Percentiles rank a stretch among this genome's conserved stretches.
Conservation (phyloP, 1,140 invertebrate species). For the Atta colombica region DNA sequence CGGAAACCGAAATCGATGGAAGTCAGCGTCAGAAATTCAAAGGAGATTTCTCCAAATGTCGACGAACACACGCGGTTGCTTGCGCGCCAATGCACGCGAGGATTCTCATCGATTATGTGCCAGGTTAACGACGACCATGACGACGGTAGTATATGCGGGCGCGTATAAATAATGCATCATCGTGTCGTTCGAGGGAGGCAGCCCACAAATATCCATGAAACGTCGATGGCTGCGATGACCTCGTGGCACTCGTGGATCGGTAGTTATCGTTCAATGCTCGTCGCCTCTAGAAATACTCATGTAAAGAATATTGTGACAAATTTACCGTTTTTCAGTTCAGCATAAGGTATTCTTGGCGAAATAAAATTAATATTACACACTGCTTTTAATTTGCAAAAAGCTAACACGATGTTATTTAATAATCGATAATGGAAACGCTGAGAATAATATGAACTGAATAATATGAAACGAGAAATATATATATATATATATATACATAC, state of each 20-base stretch:
- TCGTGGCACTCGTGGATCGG: conserved; percentile 67
- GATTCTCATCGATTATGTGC: conserved; percentile 71
- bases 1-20: conserved; percentile 28
- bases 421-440: not conserved
- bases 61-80: conserved; percentile 39
- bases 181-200: conserved; percentile 63
- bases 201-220: conserved; percentile 78
- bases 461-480: not conserved
- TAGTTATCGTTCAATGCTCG: conserved; percentile 53
- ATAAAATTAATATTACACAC: not conserved
- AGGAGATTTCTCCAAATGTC: conserved; percentile 60
- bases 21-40: conserved; percentile 65
- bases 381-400: not conserved
- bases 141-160: conserved; percentile 61
- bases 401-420: not conserved
- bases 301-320: not conserved
- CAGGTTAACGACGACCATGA: conserved; percentile 59
- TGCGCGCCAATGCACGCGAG: conserved; percentile 46
- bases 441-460: not conserved
- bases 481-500: too few relatives aligned
- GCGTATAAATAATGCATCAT: conserved; percentile 81
- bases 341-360: not conserved
- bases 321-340: not conserved
- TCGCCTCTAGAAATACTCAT: conserved; percentile 11
- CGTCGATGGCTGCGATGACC: conserved; percentile 78